Conservation (phyloP, 2,888 invertebrate genomes). For the Pimpla rufipes region DNA sequence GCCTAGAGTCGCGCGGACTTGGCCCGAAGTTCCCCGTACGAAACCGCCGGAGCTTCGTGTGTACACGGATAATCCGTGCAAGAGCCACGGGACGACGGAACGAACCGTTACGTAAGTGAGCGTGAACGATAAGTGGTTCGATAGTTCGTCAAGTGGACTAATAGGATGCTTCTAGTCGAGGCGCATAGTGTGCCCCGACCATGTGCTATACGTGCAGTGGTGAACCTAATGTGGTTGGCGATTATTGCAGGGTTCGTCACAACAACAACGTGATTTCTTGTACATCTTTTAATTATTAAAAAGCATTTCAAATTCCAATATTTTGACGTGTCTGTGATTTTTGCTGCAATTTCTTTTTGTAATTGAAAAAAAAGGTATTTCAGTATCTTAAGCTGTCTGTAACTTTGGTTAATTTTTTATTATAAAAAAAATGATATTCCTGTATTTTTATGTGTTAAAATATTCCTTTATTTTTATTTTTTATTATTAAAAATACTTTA, state of each 20-base stretch:
- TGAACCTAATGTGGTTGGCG: background rate
- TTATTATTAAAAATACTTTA: background rate
- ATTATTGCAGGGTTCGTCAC: slow-evolving; percentile 11
- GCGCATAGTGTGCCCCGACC: background rate
- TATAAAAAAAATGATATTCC: too few species aligned
- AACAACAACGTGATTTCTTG: background rate
- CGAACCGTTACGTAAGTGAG: slow-evolving; percentile 75
- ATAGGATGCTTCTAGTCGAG: slow-evolving; percentile 54
- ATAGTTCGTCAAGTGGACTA: slow-evolving; percentile 72
- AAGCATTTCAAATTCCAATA: too few species aligned
- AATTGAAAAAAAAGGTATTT: background rate
- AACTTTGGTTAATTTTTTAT: background rate
- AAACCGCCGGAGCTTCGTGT: background rate
- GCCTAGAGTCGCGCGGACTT: too few species aligned
- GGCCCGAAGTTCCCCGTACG: background rate
- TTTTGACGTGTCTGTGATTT: too few species aligned
- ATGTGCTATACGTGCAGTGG: background rate
- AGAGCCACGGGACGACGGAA: slow-evolving; percentile 67
- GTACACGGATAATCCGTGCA: slow-evolving; percentile 41
- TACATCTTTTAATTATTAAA: too few species aligned
- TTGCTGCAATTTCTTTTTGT: background rate
- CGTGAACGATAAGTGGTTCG: slow-evolving; percentile 73
- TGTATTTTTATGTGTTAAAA: too few species aligned
- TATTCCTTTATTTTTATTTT: too few species aligned
- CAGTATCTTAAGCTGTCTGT: background rate